A percentile compares a stretch with the other conserved stretches of the same genome.
Conservation (phyloP, 2,113 vertebrate species). For the Nothocercus nigrocapillus region DNA sequence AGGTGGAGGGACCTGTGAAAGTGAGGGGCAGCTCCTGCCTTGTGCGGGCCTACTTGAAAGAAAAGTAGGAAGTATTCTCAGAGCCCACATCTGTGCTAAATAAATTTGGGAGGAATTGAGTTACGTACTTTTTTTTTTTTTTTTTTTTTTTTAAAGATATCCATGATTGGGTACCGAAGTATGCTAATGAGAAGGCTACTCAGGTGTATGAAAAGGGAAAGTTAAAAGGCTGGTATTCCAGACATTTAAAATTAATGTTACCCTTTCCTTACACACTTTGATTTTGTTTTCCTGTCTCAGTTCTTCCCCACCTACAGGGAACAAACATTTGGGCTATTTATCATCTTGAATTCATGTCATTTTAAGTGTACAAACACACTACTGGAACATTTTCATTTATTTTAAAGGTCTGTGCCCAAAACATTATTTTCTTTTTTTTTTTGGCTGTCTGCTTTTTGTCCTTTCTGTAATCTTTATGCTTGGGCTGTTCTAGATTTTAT, state of each 20-base stretch:
- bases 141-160: not conserved
- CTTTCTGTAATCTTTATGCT: not conserved
- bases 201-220: not conserved
- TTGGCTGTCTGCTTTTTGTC: not conserved
- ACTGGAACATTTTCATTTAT: not conserved
- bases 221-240: not conserved
- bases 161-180: not conserved
- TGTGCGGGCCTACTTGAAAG: not conserved
- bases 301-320: not conserved
- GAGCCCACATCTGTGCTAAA: not conserved
- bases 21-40: not conserved
- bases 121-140: not conserved
- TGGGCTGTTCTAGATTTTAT: not conserved
- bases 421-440: not conserved
- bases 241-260: not conserved
- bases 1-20: not conserved
- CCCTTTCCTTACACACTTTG: not conserved
- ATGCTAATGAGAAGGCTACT: not conserved
- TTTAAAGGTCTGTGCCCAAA: conserved; percentile 4
- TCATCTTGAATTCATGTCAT: not conserved
- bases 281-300: not conserved
- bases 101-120: not conserved
- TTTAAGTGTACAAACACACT: not conserved
- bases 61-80: not conserved
- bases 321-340: not conserved